Evolutionary conservation across 2,888 invertebrate species (phyloP).

Genomic region (Aphelenchoides bicaudatus): DNA sequence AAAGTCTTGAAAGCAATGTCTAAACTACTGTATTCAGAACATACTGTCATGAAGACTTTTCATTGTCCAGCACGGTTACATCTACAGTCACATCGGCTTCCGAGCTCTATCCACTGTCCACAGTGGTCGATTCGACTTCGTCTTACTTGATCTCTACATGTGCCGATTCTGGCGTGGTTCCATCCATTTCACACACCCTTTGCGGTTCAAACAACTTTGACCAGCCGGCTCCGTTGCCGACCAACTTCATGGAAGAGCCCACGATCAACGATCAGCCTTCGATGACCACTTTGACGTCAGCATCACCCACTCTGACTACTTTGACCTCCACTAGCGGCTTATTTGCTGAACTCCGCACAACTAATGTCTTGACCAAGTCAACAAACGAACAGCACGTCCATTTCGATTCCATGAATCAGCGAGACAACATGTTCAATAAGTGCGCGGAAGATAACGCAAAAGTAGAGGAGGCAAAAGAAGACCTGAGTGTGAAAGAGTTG

Average conservation of each 20-base stretch:
- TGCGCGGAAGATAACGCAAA: conserved; percentile 6
- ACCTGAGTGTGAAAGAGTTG: no score
- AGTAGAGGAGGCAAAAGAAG: neutral
- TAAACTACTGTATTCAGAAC: no score
- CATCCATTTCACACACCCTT: no score
- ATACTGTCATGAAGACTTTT: no score
- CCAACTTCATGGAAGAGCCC: conserved; percentile 18
- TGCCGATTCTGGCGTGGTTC: conserved; percentile 2
- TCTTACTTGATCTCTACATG: neutral
- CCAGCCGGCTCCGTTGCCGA: conserved; percentile 12
- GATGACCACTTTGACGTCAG: neutral
- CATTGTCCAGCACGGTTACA: neutral
- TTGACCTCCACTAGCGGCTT: neutral
- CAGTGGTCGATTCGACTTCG: conserved; percentile 1
- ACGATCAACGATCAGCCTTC: neutral
- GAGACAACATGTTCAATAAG: no score
- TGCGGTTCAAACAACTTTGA: no score
- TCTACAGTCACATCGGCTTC: neutral
- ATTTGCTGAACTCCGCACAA: neutral
- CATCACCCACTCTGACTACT: neutral
- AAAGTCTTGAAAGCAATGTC: no score
- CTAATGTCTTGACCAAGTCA: neutral
- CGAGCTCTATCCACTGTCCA: neutral
- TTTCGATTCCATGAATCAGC: neutral
- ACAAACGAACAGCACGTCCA: neutral